phyloP scores from a whole-genome alignment of 2,113 vertebrate species.

The Ifrita kowaldi region DNA sequence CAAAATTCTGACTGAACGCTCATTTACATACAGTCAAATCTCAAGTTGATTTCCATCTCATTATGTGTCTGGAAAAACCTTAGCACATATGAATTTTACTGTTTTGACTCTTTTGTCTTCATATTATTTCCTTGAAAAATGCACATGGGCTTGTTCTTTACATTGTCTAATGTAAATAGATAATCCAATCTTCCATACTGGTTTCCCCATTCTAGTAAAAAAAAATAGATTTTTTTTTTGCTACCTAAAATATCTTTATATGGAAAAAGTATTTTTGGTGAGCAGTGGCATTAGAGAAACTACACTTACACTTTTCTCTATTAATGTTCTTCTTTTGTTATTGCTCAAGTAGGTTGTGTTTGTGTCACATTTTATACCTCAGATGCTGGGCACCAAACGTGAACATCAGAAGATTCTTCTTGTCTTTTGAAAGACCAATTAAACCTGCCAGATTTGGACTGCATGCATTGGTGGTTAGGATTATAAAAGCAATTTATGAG shows the following conservation, averaged over 20 bases:
- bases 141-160: not conserved
- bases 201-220: not conserved
- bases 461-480: not conserved
- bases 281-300: not conserved
- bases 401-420: not conserved
- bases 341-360: not conserved
- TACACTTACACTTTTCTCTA: not conserved
- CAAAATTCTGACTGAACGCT: not conserved
- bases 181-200: not conserved
- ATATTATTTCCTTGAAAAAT: constrained; percentile 31
- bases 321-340: not conserved
- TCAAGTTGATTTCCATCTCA: constrained; percentile 12
- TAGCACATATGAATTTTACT: not conserved
- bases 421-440: not conserved
- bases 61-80: not conserved
- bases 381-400: not conserved
- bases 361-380: not conserved
- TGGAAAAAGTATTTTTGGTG: not conserved
- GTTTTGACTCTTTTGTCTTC: not conserved
- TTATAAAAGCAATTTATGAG: not conserved
- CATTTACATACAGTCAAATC: constrained; percentile 2
- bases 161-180: not conserved
- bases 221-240: not conserved
- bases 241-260: not conserved
- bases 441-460: not conserved